These are phyloP conservation scores for Ganaspis sp. DNA, from an alignment of 1,140 invertebrate species.

Conservation along the genomic window DNA sequence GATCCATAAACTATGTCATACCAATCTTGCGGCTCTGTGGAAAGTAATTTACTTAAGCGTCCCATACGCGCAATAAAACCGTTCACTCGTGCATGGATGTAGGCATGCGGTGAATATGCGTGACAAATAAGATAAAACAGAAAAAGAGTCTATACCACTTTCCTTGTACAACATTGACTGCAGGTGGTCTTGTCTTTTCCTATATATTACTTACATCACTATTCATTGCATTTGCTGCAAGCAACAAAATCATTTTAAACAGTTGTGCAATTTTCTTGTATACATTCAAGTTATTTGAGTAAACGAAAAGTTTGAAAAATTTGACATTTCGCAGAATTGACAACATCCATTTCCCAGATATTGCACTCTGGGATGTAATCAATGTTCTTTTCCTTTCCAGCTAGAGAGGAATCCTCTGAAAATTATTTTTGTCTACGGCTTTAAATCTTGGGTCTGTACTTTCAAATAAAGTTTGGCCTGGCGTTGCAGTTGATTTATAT, in stretches of 20 bases:
- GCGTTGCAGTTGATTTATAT: conserved; percentile 61
- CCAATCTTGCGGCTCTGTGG: conserved; percentile 54
- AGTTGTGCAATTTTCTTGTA: not conserved
- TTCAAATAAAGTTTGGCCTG: conserved; percentile 65
- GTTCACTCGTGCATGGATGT: conserved; percentile 38
- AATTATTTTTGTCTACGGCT: conserved; percentile 64
- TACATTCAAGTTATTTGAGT: not conserved
- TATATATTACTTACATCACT: not conserved
- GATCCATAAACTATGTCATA: conserved; percentile 60
- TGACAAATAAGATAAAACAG: conserved; percentile 19
- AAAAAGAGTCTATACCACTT: not conserved
- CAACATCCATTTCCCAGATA: conserved; percentile 1
- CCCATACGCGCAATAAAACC: conserved; percentile 56
- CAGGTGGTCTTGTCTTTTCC: not conserved
- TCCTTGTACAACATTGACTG: not conserved
- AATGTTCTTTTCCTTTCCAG: conserved; percentile 38
- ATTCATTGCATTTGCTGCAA: conserved; percentile 4
- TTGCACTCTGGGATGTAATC: not conserved
- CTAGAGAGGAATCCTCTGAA: conserved; percentile 33
- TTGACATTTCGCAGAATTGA: not conserved
- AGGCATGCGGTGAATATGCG: conserved; percentile 8
- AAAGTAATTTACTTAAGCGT: conserved; percentile 63
- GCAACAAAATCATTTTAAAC: not conserved
- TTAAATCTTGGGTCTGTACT: conserved; percentile 61
- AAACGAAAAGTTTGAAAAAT: not conserved